phyloP scores from a whole-genome alignment of 1,140 invertebrate species.

The Pantala flavescens region DNA sequence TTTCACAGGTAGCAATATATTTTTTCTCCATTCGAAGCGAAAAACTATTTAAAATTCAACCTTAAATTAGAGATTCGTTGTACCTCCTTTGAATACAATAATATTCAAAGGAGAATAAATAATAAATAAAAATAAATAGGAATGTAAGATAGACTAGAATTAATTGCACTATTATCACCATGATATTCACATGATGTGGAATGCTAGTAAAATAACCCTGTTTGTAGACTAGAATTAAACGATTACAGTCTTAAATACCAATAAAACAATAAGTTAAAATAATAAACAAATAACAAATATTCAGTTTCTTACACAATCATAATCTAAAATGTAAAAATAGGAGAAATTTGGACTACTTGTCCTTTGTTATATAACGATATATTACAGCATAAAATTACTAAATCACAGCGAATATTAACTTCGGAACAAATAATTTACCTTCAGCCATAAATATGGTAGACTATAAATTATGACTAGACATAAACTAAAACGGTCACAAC shows the following conservation, averaged over 20 bases:
- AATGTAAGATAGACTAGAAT: background rate
- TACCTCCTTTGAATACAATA: background rate
- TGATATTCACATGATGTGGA: background rate
- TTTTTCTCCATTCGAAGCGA: background rate
- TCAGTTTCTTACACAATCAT: too few species aligned
- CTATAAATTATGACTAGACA: constrained; percentile 7
- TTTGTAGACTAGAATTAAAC: too few species aligned
- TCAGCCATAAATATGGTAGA: background rate
- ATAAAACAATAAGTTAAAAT: too few species aligned
- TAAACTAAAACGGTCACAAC: background rate
- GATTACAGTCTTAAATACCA: too few species aligned
- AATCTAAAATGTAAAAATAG: too few species aligned
- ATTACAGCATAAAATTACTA: background rate
- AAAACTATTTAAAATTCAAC: background rate
- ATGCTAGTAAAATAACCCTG: background rate
- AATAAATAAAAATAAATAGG: background rate
- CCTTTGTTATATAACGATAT: background rate
- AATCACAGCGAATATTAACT: background rate
- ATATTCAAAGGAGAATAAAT: background rate
- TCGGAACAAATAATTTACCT: background rate
- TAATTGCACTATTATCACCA: background rate
- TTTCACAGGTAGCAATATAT: constrained; percentile 2
- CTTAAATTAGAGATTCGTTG: background rate
- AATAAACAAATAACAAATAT: too few species aligned
- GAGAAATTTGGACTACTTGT: too few species aligned